Conservation (phyloP, 2,797 vertebrate genomes). For the Pseudocheirus occidentalis region DNA sequence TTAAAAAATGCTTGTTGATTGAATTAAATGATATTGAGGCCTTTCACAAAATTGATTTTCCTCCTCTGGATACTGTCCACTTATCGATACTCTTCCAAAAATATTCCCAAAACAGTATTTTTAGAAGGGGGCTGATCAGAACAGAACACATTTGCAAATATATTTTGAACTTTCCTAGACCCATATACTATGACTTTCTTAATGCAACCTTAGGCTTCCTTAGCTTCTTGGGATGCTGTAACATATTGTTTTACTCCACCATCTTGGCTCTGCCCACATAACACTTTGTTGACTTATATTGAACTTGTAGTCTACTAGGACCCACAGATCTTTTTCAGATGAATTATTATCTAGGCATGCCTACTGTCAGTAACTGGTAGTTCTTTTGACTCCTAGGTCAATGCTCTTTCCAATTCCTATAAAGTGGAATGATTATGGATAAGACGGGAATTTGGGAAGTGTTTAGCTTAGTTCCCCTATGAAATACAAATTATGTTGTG, state of each 20-base stretch:
- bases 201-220: background rate
- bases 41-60: background rate
- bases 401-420: background rate
- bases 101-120: background rate
- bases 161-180: background rate
- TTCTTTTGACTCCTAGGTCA: background rate
- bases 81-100: background rate
- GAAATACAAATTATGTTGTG: too few relatives aligned
- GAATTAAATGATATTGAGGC: background rate
- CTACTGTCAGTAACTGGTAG: too few relatives aligned
- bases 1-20: background rate
- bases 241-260: background rate
- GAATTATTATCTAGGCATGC: too few relatives aligned
- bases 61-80: background rate
- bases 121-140: background rate
- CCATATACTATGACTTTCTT: background rate
- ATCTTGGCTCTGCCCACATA: too few relatives aligned
- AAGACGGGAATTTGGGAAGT: background rate
- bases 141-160: background rate
- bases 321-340: too few relatives aligned
- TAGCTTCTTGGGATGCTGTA: background rate
- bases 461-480: background rate
- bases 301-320: background rate
- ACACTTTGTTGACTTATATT: background rate
- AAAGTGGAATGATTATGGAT: background rate